Percentiles rank a stretch among this genome's conserved stretches.
Conservation (phyloP, 64 coral and sea anemone genomes). For the Montipora cactus region DNA sequence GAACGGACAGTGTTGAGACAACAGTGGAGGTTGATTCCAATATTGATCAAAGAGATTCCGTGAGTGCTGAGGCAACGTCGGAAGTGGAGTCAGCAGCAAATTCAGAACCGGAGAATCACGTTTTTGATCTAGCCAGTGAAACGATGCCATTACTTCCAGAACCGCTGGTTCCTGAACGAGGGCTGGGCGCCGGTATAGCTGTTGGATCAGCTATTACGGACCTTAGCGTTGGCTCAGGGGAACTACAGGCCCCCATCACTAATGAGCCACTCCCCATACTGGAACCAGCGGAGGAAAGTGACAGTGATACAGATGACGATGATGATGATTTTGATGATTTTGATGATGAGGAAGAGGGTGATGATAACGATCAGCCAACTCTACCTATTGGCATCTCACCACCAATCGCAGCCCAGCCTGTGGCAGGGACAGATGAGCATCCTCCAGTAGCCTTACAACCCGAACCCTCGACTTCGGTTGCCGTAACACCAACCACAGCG, state of each 20-base stretch:
- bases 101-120: background rate
- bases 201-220: background rate
- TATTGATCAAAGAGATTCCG: background rate
- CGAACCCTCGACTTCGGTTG: background rate
- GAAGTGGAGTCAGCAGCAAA: background rate
- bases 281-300: background rate
- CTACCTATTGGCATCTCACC: background rate
- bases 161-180: background rate
- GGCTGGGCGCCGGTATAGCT: background rate
- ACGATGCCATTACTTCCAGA: background rate
- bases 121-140: slow-evolving; percentile 6
- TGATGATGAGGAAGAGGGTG: background rate
- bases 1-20: background rate
- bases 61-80: background rate
- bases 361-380: background rate
- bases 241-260: background rate
- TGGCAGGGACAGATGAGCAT: background rate
- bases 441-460: slow-evolving; percentile 20
- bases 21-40: background rate
- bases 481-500: background rate
- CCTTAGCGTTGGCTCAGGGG: background rate
- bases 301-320: background rate
- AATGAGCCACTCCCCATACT: background rate
- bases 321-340: background rate
- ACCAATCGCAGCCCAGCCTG: slow-evolving; percentile 26